Conservation (phyloP, 64 coral and sea anemone species). For the Platygyra sinensis region DNA sequence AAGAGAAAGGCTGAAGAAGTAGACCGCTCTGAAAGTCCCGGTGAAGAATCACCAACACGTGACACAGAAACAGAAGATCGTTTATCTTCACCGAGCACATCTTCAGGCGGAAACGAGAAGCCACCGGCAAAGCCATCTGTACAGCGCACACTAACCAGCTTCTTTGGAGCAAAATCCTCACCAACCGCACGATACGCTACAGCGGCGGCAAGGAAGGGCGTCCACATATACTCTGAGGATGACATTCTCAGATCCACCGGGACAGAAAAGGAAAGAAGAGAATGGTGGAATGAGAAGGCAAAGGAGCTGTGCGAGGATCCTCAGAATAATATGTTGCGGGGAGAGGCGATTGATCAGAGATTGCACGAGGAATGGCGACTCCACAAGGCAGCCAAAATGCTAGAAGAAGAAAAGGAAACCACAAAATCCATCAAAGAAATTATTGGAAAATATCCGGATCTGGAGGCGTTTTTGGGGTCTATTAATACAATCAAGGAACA, state of each 20-base stretch:
- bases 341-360: conserved; percentile 34
- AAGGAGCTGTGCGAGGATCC: conserved; percentile 33
- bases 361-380: conserved; percentile 46
- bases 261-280: conserved; percentile 34
- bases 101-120: not conserved
- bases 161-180: conserved; percentile 18
- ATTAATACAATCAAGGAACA: not conserved
- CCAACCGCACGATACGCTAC: conserved; percentile 3
- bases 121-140: not conserved
- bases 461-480: not conserved
- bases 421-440: not conserved
- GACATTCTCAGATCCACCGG: conserved; percentile 18
- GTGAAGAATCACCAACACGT: too few relatives aligned
- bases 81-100: not conserved
- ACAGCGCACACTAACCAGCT: not conserved
- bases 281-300: conserved; percentile 43
- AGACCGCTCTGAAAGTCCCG: not conserved
- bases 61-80: too few relatives aligned
- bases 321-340: conserved; percentile 9
- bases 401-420: conserved; percentile 20
- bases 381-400: conserved; percentile 12
- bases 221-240: conserved; percentile 17
- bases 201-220: conserved; percentile 42
- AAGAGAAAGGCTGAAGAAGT: not conserved
- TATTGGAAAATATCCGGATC: conserved; percentile 6